Evolutionary conservation across 2,888 invertebrate genomes (phyloP).

Genomic region (Phrixothrix hirtus): DNA sequence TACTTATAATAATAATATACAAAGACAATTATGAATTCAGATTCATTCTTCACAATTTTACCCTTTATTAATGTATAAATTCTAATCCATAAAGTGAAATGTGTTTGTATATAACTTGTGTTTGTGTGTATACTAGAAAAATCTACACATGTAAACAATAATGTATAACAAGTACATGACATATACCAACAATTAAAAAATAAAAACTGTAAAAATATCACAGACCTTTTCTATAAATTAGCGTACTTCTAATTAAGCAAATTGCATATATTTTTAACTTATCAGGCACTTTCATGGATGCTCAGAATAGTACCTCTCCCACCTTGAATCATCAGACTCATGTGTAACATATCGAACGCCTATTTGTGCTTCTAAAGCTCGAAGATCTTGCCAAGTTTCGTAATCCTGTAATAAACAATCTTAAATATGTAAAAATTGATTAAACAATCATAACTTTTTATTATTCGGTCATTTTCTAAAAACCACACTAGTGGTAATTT

Average conservation of each 20-base stretch:
- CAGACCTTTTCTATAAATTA: slow-evolving; percentile 29
- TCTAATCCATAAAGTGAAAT: too few species aligned
- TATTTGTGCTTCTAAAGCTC: slow-evolving; percentile 76
- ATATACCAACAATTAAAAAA: slow-evolving; percentile 13
- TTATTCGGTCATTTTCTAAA: too few species aligned
- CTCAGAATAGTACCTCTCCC: slow-evolving; percentile 64
- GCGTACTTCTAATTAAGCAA: slow-evolving; percentile 18
- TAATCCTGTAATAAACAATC: slow-evolving; percentile 70
- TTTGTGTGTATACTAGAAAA: not conserved
- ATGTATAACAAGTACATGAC: slow-evolving; percentile 5
- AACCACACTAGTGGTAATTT: too few species aligned
- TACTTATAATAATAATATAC: too few species aligned
- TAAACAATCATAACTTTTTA: too few species aligned
- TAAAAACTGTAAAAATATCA: slow-evolving; percentile 30
- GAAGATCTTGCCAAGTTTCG: slow-evolving; percentile 93
- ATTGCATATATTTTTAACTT: slow-evolving; percentile 7
- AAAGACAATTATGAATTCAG: too few species aligned
- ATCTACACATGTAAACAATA: slow-evolving; percentile 1
- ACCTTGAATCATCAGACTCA: slow-evolving; percentile 90
- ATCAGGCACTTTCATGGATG: slow-evolving; percentile 44
- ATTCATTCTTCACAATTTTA: too few species aligned
- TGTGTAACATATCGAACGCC: slow-evolving; percentile 86
- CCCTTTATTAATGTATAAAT: too few species aligned
- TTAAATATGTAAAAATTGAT: too few species aligned
- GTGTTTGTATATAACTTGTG: too few species aligned